Percentiles rank a stretch among this genome's conserved stretches.
phyloP scores from a whole-genome alignment of 2,888 invertebrate species.

The Caradrina kadenii region DNA sequence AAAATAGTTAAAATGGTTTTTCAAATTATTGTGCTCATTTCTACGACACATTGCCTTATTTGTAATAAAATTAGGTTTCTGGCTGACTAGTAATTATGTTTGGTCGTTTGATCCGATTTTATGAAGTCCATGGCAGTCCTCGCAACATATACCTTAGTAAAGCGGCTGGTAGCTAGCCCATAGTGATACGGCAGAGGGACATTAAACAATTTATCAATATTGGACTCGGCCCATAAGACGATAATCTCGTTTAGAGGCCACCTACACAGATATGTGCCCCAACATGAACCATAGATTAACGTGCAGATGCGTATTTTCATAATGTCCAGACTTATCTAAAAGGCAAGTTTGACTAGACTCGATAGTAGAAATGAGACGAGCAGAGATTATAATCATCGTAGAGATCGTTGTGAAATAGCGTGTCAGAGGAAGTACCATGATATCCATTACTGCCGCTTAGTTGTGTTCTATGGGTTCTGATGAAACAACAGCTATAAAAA shows the following conservation, averaged over 20 bases:
- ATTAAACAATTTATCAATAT: conserved; percentile 60
- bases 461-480: too few relatives aligned
- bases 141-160: conserved; percentile 2
- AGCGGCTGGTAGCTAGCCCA: conserved; percentile 13
- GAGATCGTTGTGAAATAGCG: too few relatives aligned
- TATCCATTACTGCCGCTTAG: neutral
- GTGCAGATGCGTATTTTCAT: conserved; percentile 6
- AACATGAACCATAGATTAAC: conserved; percentile 37
- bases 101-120: neutral
- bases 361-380: neutral
- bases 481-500: too few relatives aligned
- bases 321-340: neutral
- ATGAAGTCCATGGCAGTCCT: neutral
- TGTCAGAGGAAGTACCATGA: too few relatives aligned
- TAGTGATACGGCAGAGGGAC: conserved; percentile 19
- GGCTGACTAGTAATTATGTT: neutral
- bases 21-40: neutral
- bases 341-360: neutral
- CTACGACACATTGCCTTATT: neutral
- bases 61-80: neutral
- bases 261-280: conserved; percentile 51
- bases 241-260: conserved; percentile 65
- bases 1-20: neutral
- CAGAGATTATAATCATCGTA: neutral
- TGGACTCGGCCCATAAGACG: conserved; percentile 57